A percentile compares a stretch with the other conserved stretches of the same genome.
These are phyloP conservation scores for Drosophila saltans DNA, from an alignment of 1,140 invertebrate genomes.

Conservation along the genomic window DNA sequence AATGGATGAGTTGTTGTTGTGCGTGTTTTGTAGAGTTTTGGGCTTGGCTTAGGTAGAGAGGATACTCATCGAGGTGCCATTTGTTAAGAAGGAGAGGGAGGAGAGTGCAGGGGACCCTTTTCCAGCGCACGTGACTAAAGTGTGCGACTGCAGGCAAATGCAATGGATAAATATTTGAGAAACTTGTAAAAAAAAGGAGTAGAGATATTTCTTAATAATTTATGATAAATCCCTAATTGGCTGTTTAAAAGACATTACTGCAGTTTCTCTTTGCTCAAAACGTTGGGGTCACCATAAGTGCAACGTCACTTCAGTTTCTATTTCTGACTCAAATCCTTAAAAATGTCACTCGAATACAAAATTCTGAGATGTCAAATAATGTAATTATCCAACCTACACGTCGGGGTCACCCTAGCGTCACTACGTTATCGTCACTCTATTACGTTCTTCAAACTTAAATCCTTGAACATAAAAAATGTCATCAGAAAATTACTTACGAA, in stretches of 20 bases:
- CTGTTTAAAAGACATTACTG: background rate
- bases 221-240: background rate
- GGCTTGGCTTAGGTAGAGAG: constrained; percentile 37
- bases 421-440: too few species aligned
- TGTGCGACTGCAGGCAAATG: constrained; percentile 47
- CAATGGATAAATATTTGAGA: constrained; percentile 20
- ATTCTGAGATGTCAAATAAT: background rate
- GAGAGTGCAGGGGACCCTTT: background rate
- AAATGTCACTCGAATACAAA: background rate
- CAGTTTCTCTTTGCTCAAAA: background rate
- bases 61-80: constrained; percentile 8
- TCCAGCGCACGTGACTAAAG: constrained; percentile 66
- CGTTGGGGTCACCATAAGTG: background rate
- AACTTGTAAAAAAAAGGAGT: background rate
- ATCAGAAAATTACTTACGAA: too few species aligned
- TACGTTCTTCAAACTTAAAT: too few species aligned
- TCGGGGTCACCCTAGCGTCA: background rate
- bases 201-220: background rate
- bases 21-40: constrained; percentile 23
- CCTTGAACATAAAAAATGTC: too few species aligned
- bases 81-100: background rate
- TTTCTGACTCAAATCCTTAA: background rate
- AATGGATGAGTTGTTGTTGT: constrained; percentile 20
- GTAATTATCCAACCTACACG: background rate
- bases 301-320: too few species aligned